Base-by-base conservation (phyloP, 2,113 vertebrate species). In the Halichoeres trimaculatus region DNA sequence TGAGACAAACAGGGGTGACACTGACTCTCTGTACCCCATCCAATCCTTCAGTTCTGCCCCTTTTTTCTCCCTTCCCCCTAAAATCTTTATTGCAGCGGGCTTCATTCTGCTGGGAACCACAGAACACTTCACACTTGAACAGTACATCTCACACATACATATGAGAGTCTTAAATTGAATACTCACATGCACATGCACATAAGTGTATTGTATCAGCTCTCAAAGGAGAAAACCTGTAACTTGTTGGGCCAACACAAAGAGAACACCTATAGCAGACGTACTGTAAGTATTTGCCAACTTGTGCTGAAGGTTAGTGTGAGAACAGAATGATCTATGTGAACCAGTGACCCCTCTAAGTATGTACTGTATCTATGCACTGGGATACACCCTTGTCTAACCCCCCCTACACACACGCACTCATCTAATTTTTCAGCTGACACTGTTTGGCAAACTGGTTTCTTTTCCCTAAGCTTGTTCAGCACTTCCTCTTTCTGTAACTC, bases 71-170 rank as follows among this genome's bases (percentile, higher is more conserved):
- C 40, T 26, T 26, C 17, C 56, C 26, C 26, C 34, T 16, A 65
- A 41, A 54, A 34, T 35, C 40, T 23, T 66, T 57, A 76, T 63
- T 55, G 63, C 14, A 40, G 68, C 3, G 16, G 40, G 63, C 26
- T 67, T 66, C 66, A 55, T 54, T 56, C 57, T 16, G 59, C 45
- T 70, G 72, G 66, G 80, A 81, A 57, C 73, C 54, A 13, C 68
- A 85, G 70, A 85, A 70, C 78, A 87, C 85, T 92, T 93, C 83
- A 64, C 89, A 91, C 81, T 71, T 76, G 54, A 63, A 68, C 74
- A 72, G 36, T 80, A 88, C 80, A 89, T 91, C 74, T 91, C 78
- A 72, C 88, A 85, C 82, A 70, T 70, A 76, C 56, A 1, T 57
- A 78, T 20, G 34, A 79, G 38, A 77, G 26, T 36, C 55, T 72